These are phyloP conservation scores for Gavia stellata DNA, from an alignment of 2,113 vertebrate genomes.

Conservation along the genomic window DNA sequence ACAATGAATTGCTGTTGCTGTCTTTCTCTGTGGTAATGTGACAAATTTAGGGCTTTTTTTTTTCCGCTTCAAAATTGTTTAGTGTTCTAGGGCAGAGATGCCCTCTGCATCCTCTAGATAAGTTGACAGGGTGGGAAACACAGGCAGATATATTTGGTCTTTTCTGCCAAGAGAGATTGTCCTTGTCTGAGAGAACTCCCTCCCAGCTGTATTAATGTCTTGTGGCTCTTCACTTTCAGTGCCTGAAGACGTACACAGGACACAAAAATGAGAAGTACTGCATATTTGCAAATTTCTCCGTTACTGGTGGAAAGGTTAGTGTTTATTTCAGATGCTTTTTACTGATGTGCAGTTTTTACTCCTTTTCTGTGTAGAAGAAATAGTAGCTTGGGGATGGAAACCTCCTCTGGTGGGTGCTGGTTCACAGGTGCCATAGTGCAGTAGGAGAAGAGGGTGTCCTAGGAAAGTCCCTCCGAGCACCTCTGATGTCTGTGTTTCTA, in stretches of 20 bases:
- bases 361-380: background rate
- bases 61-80: background rate
- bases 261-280: slow-evolving; percentile 99
- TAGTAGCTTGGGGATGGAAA: background rate
- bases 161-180: background rate
- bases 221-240: slow-evolving; percentile 72
- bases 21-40: background rate
- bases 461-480: background rate
- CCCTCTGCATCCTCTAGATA: background rate
- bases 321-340: background rate
- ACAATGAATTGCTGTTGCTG: background rate
- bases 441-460: background rate
- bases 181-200: background rate
- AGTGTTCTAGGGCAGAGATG: background rate
- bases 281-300: slow-evolving; percentile 98
- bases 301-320: slow-evolving; percentile 95
- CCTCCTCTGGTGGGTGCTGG: background rate
- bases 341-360: background rate
- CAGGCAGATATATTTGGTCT: background rate
- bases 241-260: slow-evolving; percentile 97
- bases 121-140: background rate
- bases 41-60: background rate
- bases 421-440: background rate
- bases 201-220: background rate
- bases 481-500: background rate